Evolutionary conservation across 2,113 vertebrate genomes (phyloP).

Genomic region (Calidris pygmaea): DNA sequence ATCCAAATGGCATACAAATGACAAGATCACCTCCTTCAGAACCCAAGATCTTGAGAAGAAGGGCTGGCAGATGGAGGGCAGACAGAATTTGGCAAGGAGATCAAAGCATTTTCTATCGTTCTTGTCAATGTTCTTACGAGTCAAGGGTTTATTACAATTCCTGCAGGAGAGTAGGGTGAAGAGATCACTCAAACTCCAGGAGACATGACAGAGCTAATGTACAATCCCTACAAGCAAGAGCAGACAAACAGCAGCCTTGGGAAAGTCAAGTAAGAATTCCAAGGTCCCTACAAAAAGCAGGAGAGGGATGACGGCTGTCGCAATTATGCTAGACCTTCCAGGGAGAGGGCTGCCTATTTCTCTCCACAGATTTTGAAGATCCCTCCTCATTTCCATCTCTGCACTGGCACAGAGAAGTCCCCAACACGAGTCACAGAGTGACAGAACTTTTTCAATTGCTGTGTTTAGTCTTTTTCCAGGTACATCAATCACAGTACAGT

Average conservation of each 20-base stretch:
- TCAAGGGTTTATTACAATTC: slow-evolving; percentile 15
- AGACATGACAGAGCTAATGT: background rate
- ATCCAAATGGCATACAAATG: background rate
- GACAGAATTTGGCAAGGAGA: slow-evolving; percentile 19
- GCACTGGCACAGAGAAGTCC: background rate
- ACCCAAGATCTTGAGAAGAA: background rate
- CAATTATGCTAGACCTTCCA: background rate
- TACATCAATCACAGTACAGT: background rate
- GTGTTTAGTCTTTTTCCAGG: background rate
- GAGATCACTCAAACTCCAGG: slow-evolving; percentile 42
- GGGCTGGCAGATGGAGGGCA: slow-evolving; percentile 32
- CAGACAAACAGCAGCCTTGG: background rate
- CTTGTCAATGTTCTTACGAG: background rate
- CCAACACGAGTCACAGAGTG: background rate
- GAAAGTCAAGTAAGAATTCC: background rate
- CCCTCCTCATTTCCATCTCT: background rate
- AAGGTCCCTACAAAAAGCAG: background rate
- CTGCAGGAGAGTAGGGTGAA: slow-evolving; percentile 13
- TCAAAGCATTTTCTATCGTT: background rate
- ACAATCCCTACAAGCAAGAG: background rate
- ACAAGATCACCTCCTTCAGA: background rate
- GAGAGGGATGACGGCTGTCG: background rate
- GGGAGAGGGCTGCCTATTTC: background rate
- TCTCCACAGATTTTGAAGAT: background rate
- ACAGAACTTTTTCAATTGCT: background rate